Base-by-base conservation (phyloP, 2,113 vertebrate genomes). In the Cebidichthys violaceus region DNA sequence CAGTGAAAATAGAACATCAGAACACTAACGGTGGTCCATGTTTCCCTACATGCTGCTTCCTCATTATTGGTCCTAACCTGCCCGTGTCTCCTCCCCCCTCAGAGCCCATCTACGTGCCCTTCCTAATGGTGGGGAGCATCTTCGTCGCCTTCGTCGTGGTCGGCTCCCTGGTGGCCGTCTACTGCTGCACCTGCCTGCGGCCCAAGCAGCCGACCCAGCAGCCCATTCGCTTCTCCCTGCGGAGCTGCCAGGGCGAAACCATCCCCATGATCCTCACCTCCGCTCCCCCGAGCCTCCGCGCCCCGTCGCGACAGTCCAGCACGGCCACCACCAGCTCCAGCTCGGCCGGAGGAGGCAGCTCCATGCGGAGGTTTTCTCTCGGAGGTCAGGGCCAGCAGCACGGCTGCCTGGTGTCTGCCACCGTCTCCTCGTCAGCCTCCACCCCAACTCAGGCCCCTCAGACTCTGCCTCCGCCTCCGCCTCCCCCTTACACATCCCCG, bases 61-160 rank as follows among this genome's bases (percentile, higher is more conserved):
- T 37, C n/a, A 9, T 33, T 4, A 9, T 9, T 57, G 15, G 71
- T 37, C 15, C 41, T 81, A 8, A 81, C 54, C 27, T 47, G 13
- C 24, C 20, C 29, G 57, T 50, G 83, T 89, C 70, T 82, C 75
- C 72, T 86, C 77, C 41, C 75, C 89, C 79, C 79, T 73, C 91
- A 98, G 98, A 99, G 89, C 98, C 98, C 0, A 93, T 99, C 92
- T 99, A 99, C 20, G 96, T 99, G 22, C 98, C 98, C 0, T 99
- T 99, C 93, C 96, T 99, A 75, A 96, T 99, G 84, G 98, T 99
- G 15, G 98, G 98, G 47, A 97, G 97, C 78, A 99, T 99, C 90
- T 99, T 99, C 81, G 94, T 99, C 1, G 97, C 98, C 31, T 99
- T 99, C 81, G 96, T 99, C 57, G 96, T 99, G 9, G 95, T 99